Conservation (phyloP, 2,797 vertebrate genomes). For the Crypturellus tataupa region DNA sequence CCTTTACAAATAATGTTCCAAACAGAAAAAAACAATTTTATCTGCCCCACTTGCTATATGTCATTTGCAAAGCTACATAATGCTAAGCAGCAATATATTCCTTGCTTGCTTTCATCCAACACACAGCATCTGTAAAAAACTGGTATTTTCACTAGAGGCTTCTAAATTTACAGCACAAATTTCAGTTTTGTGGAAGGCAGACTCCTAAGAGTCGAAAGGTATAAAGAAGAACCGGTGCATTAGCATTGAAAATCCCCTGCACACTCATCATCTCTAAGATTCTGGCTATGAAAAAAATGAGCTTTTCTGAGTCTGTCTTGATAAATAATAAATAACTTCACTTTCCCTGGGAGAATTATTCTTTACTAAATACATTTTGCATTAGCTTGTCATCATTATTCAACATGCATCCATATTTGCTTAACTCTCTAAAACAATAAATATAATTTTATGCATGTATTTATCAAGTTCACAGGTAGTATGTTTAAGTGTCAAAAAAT, state of each 20-base stretch:
- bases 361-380: not conserved
- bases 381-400: not conserved
- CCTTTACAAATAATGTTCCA: conserved; percentile 67
- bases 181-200: conserved; percentile 11
- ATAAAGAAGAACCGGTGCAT: not conserved
- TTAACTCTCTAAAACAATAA: not conserved
- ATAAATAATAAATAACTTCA: not conserved
- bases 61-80: not conserved
- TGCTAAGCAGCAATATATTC: not conserved
- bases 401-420: not conserved
- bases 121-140: not conserved
- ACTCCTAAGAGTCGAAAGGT: not conserved
- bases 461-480: not conserved
- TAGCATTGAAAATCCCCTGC: not conserved
- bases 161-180: not conserved
- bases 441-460: not conserved
- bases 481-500: not conserved
- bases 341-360: not conserved
- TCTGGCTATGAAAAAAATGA: not conserved
- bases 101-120: conserved; percentile 8
- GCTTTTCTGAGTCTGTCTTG: not conserved
- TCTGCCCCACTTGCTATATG: not conserved
- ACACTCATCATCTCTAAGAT: not conserved
- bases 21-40: conserved; percentile 50
- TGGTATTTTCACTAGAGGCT: not conserved